Evolutionary conservation across 2,797 vertebrate species (phyloP).

Genomic region (Cirrhinus molitorella): DNA sequence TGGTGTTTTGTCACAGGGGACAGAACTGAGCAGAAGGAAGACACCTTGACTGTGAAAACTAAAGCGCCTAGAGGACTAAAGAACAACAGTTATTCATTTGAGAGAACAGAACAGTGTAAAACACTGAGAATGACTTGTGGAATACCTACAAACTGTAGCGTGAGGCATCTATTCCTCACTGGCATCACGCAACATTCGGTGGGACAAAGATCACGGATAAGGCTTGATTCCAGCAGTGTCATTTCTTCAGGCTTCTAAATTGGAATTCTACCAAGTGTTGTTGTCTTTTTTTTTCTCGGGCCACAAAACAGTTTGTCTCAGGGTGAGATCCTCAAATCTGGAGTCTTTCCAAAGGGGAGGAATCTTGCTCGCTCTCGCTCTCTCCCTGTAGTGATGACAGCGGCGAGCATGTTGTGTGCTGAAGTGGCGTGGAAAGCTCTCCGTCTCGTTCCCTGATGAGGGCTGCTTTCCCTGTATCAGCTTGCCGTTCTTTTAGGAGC

Average conservation of each 20-base stretch:
- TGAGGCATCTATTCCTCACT: constrained; percentile 26
- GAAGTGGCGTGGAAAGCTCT: constrained; percentile 38
- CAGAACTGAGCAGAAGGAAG: constrained; percentile 14
- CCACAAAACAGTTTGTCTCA: constrained; percentile 37
- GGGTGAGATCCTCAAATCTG: constrained; percentile 23
- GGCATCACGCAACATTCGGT: constrained; percentile 1
- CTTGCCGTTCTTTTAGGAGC: neutral
- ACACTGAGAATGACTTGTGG: constrained; percentile 38
- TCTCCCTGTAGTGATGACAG: constrained; percentile 44
- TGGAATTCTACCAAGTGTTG: constrained; percentile 18
- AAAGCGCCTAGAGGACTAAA: neutral
- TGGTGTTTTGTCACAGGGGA: constrained; percentile 38
- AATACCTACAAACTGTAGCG: constrained; percentile 14
- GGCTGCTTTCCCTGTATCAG: constrained; percentile 22
- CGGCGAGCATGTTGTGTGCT: constrained; percentile 31
- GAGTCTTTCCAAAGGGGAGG: constrained; percentile 39
- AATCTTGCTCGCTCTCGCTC: constrained; percentile 19
- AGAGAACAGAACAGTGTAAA: constrained; percentile 11
- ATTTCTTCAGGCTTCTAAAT: constrained; percentile 9
- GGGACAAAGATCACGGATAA: constrained; percentile 37
- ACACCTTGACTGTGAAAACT: constrained; percentile 12
- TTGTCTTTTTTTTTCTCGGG: neutral
- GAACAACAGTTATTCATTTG: constrained; percentile 12
- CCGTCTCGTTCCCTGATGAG: neutral
- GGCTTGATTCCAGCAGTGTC: constrained; percentile 1